A percentile compares a stretch with the other conserved stretches of the same genome.
Evolutionary conservation across 1,140 invertebrate genomes (phyloP).

Genomic region (Paracyclopina nana): DNA sequence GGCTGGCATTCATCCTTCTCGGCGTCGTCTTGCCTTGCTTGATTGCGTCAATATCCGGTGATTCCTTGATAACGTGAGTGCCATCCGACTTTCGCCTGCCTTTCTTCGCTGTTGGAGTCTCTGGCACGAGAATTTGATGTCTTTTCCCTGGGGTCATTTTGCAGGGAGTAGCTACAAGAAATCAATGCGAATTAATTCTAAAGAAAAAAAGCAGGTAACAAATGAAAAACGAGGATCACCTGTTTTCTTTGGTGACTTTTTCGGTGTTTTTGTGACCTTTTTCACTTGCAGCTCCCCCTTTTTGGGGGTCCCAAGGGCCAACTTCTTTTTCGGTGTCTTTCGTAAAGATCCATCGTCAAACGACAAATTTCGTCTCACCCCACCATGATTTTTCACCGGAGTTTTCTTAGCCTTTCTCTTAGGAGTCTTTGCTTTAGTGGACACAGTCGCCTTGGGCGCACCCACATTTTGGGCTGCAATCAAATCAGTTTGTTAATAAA

Average conservation of each 20-base stretch:
- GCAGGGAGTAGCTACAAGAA: no score
- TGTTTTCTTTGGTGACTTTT: no score
- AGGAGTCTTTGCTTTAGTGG: not conserved
- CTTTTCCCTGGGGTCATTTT: slow-evolving; percentile 2
- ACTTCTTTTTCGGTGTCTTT: slow-evolving; percentile 1
- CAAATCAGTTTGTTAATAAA: no score
- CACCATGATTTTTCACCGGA: no score
- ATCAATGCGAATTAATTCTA: no score
- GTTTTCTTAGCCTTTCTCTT: not conserved
- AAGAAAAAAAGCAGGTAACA: no score
- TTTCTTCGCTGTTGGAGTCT: slow-evolving; percentile 1
- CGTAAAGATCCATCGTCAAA: no score
- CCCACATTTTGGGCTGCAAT: no score
- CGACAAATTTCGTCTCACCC: no score
- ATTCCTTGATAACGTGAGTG: not conserved
- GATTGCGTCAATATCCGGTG: not conserved
- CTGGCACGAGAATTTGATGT: not conserved
- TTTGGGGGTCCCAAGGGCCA: not conserved
- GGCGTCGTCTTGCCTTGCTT: slow-evolving; percentile 1
- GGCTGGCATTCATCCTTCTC: not conserved
- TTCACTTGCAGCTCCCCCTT: no score
- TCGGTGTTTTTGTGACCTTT: no score
- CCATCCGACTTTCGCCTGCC: not conserved
- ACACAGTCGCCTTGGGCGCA: not conserved
- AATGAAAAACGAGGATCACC: no score